phyloP scores from a whole-genome alignment of 2,888 invertebrate species.

The Drosophila leonis region DNA sequence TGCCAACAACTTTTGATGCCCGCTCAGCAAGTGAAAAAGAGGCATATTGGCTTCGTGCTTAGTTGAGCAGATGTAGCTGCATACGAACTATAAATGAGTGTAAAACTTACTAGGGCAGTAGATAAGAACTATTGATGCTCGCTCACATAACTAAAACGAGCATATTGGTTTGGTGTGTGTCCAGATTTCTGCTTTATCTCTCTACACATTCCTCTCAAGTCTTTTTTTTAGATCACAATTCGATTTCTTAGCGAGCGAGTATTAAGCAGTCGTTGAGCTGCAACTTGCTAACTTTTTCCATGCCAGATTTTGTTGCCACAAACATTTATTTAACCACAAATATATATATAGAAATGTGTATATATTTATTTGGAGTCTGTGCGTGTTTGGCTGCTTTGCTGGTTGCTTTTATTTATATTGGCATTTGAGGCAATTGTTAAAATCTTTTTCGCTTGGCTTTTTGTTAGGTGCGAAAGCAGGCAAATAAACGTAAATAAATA shows the following conservation, averaged over 20 bases:
- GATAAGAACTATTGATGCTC: too few species aligned
- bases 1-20: not conserved
- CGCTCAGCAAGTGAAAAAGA: not conserved
- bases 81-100: not conserved
- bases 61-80: not conserved
- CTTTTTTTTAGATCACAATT: not conserved
- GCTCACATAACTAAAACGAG: not conserved
- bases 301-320: slow-evolving; percentile 11
- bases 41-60: not conserved
- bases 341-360: not conserved
- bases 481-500: slow-evolving; percentile 55
- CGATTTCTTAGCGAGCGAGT: not conserved
- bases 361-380: slow-evolving; percentile 5
- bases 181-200: not conserved
- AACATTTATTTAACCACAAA: slow-evolving; percentile 5
- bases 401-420: slow-evolving; percentile 63
- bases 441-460: slow-evolving; percentile 38
- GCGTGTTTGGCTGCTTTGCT: slow-evolving; percentile 22
- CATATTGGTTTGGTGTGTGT: not conserved
- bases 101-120: not conserved
- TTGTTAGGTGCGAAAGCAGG: slow-evolving; percentile 70
- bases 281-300: slow-evolving; percentile 28
- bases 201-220: rapidly evolving
- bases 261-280: not conserved
- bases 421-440: slow-evolving; percentile 56